These are phyloP conservation scores for Globia sparganii DNA, from an alignment of 2,888 invertebrate species.

Conservation along the genomic window DNA sequence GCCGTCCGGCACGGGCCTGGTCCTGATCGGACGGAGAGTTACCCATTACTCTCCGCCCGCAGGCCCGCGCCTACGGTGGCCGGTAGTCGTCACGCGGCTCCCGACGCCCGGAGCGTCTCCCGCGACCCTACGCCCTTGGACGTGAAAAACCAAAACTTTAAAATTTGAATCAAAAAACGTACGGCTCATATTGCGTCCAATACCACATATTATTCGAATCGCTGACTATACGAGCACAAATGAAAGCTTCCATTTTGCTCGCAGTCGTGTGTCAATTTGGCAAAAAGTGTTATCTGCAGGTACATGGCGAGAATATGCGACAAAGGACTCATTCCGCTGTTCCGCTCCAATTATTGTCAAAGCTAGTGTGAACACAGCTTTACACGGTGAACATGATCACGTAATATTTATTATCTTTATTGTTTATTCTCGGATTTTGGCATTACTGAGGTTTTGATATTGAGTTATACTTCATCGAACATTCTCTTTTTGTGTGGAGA, in stretches of 20 bases:
- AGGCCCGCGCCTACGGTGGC: too few relatives aligned
- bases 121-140: background rate
- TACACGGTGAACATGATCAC: conserved; percentile 41
- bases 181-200: conserved; percentile 24
- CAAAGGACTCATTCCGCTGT: conserved; percentile 61
- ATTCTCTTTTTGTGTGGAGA: background rate
- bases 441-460: background rate
- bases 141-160: background rate
- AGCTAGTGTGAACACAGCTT: conserved; percentile 63
- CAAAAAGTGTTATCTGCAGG: conserved; percentile 40
- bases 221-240: conserved; percentile 5
- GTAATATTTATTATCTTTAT: conserved; percentile 32
- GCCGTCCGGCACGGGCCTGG: too few relatives aligned
- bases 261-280: conserved; percentile 44
- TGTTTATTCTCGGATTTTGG: background rate
- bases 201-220: conserved; percentile 16
- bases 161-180: conserved; percentile 1
- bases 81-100: too few relatives aligned
- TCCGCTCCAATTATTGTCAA: conserved; percentile 72
- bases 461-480: background rate
- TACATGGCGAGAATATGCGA: conserved; percentile 33
- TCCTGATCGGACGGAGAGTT: too few relatives aligned
- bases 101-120: too few relatives aligned
- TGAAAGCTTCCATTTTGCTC: conserved; percentile 41
- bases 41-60: too few relatives aligned